Evolutionary conservation across 1,140 invertebrate species (phyloP).

Genomic region (Psix sp.): DNA sequence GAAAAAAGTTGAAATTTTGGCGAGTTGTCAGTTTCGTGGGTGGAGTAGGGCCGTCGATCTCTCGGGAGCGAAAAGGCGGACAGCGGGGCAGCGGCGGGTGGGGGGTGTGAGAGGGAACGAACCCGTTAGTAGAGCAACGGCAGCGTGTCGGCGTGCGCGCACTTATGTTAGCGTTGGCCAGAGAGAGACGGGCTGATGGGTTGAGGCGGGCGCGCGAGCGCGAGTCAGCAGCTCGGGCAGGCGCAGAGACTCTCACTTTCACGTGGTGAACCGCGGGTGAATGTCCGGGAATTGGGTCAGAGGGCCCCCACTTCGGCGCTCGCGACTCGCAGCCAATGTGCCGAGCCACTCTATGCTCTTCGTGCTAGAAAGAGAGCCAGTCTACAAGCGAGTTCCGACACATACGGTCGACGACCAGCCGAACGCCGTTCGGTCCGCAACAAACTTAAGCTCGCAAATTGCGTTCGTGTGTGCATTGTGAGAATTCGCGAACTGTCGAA

Average conservation of each 20-base stretch:
- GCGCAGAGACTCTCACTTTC: constrained; percentile 77
- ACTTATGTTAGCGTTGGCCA: constrained; percentile 58
- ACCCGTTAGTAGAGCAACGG: constrained; percentile 74
- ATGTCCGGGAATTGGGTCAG: constrained; percentile 78
- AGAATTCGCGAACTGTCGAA: too few relatives aligned
- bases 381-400: constrained; percentile 73
- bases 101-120: constrained; percentile 60
- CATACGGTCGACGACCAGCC: constrained; percentile 67
- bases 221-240: constrained; percentile 55
- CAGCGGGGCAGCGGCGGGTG: constrained; percentile 30
- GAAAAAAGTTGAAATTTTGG: constrained; percentile 2
- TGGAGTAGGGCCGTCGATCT: constrained; percentile 19
- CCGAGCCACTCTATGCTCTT: constrained; percentile 71
- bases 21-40: constrained; percentile 10
- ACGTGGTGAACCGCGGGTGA: constrained; percentile 78
- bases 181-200: constrained; percentile 49
- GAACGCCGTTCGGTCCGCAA: neutral
- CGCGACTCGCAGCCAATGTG: constrained; percentile 72
- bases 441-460: neutral
- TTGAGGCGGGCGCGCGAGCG: constrained; percentile 44
- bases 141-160: constrained; percentile 56
- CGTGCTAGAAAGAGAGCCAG: constrained; percentile 74
- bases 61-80: constrained; percentile 39
- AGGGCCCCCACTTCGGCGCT: constrained; percentile 74
- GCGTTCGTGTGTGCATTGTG: neutral